A percentile compares a stretch with the other conserved stretches of the same genome.
These are phyloP conservation scores for Ophioninae sp. DNA, from an alignment of 2,888 invertebrate species.

Conservation along the genomic window DNA sequence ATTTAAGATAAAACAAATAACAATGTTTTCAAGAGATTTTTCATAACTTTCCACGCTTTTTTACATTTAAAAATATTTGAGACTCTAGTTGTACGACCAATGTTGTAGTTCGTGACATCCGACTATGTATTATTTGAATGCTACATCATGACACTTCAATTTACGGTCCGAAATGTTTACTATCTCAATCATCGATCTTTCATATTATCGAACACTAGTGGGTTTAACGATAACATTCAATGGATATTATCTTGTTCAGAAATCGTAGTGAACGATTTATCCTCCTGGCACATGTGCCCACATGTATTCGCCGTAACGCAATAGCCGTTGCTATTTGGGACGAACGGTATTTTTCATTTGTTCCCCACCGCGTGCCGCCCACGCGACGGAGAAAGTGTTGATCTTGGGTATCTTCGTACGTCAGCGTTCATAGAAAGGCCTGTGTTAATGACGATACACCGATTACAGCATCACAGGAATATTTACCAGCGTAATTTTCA, in stretches of 20 bases:
- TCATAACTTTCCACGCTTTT: not conserved
- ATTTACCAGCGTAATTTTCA: not conserved
- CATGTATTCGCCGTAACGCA: not conserved
- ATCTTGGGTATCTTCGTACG: not conserved
- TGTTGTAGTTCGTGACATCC: not conserved
- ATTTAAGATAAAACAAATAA: too few species aligned
- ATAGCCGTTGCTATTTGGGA: not conserved
- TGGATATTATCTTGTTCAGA: not conserved
- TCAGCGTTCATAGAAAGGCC: not conserved
- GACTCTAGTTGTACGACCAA: not conserved
- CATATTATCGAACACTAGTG: not conserved
- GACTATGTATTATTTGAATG: not conserved
- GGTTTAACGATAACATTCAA: not conserved
- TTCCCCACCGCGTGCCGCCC: not conserved
- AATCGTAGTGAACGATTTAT: not conserved
- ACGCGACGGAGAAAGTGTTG: not conserved
- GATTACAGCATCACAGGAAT: conserved; percentile 3
- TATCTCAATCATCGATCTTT: not conserved
- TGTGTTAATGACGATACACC: not conserved
- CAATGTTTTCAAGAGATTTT: too few species aligned
- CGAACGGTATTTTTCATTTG: not conserved
- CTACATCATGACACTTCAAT: not conserved
- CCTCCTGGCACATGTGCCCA: not conserved
- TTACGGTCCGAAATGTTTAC: not conserved
- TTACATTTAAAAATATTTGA: not conserved